Percentiles rank a stretch among this genome's conserved stretches.
These are phyloP conservation scores for Malurus elegans DNA, from an alignment of 2,113 vertebrate genomes.

Conservation along the genomic window DNA sequence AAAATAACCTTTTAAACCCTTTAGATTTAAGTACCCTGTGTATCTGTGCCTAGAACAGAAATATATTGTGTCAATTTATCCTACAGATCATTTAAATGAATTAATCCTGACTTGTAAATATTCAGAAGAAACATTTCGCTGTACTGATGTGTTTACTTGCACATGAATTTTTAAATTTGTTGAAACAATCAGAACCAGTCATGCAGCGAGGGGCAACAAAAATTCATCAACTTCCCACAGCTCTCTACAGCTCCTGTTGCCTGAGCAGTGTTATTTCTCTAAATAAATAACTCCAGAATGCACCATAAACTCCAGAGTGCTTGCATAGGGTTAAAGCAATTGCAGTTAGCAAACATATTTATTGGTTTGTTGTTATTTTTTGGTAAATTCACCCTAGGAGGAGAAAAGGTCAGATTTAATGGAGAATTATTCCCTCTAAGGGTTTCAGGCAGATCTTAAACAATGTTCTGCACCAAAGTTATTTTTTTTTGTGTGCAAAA, in stretches of 20 bases:
- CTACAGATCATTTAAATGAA: not conserved
- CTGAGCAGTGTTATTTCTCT: not conserved
- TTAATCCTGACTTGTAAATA: not conserved
- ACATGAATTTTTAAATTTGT: not conserved
- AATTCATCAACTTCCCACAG: not conserved
- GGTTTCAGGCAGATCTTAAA: not conserved
- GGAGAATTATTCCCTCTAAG: not conserved
- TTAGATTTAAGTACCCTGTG: not conserved
- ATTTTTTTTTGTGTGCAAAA: constrained; percentile 13
- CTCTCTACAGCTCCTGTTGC: not conserved
- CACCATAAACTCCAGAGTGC: not conserved
- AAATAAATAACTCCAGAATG: not conserved
- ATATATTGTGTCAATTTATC: not conserved
- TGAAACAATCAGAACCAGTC: not conserved
- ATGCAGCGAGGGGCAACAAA: not conserved
- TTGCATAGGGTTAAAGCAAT: not conserved
- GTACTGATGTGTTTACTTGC: not conserved
- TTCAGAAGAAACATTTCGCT: not conserved
- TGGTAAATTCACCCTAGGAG: not conserved
- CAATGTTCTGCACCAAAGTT: not conserved
- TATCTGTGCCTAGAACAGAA: not conserved
- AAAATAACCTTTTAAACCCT: not conserved
- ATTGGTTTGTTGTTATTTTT: not conserved
- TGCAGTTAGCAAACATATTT: not conserved
- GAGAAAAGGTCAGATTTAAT: not conserved